These are phyloP conservation scores for Peromyscus californicus DNA, from an alignment of 2,113 vertebrate species.

Conservation along the genomic window DNA sequence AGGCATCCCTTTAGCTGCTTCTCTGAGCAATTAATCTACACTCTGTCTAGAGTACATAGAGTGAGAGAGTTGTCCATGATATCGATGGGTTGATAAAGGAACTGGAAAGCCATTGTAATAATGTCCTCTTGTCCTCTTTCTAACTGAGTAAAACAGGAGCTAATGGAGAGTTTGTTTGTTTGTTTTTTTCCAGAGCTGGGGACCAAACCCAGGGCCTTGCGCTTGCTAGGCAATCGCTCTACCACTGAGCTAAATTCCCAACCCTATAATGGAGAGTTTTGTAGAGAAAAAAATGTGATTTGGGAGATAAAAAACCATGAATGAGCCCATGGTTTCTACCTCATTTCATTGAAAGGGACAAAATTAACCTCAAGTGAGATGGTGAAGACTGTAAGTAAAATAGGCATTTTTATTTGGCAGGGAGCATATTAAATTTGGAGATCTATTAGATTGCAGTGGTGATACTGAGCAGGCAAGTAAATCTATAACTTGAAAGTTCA, in stretches of 20 bases:
- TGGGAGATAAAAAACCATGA: slow-evolving; percentile 21
- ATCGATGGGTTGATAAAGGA: background rate
- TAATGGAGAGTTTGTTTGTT: background rate
- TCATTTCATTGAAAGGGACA: background rate
- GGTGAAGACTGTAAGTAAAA: background rate
- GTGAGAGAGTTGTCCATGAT: background rate
- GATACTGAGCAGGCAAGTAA: background rate
- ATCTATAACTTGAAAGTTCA: background rate
- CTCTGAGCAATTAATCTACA: background rate
- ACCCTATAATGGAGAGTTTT: background rate
- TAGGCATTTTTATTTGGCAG: background rate
- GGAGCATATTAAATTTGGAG: background rate
- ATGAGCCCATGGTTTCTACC: background rate
- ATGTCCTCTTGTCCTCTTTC: background rate
- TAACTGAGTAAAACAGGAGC: background rate
- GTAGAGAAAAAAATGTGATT: background rate
- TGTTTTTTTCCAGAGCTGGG: too few species aligned
- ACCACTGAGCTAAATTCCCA: too few species aligned
- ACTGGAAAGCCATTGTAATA: background rate
- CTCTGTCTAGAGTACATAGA: background rate
- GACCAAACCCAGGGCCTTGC: too few species aligned
- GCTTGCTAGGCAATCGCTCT: too few species aligned
- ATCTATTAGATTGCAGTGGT: background rate
- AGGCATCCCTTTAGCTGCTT: background rate
- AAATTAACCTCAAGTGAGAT: background rate